A percentile compares a stretch with the other conserved stretches of the same genome.
Conservation (phyloP, 1,140 invertebrate species). For the Pachypeltis micranthus region DNA sequence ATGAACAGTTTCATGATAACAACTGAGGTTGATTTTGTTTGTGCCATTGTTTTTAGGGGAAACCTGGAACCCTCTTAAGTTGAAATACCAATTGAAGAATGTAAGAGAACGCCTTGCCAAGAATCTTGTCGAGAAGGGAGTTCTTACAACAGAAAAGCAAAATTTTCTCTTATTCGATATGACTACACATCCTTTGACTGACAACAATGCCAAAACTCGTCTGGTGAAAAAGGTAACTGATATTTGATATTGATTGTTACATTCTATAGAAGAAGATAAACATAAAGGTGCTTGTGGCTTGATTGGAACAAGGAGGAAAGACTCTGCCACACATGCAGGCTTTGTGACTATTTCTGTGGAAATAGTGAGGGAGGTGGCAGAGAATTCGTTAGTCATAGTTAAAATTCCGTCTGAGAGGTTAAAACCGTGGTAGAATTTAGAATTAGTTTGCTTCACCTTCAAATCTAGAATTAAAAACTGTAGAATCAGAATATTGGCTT, state of each 20-base stretch:
- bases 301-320: not conserved
- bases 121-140: slow-evolving; percentile 98
- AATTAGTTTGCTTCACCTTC: too few relatives aligned
- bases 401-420: too few relatives aligned
- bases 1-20: too few relatives aligned
- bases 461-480: too few relatives aligned
- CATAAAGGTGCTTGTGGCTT: not conserved
- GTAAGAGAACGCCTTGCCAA: slow-evolving; percentile 97
- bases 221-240: slow-evolving; percentile 82
- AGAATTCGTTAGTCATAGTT: too few relatives aligned
- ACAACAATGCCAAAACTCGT: slow-evolving; percentile 89
- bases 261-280: slow-evolving; percentile 12
- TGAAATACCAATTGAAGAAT: slow-evolving; percentile 96
- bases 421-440: too few relatives aligned
- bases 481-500: too few relatives aligned
- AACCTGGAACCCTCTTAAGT: slow-evolving; percentile 99
- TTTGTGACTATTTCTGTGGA: too few relatives aligned
- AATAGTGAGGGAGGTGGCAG: too few relatives aligned
- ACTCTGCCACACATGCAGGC: too few relatives aligned
- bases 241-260: not conserved
- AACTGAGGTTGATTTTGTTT: slow-evolving; percentile 21
- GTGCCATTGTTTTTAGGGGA: slow-evolving; percentile 56
- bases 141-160: slow-evolving; percentile 99
- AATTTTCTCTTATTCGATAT: slow-evolving; percentile 99
- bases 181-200: slow-evolving; percentile 98